Evolutionary conservation across 2,888 invertebrate species (phyloP), one percentile per base, ranked within the genome.

Genomic region (Nomada fucata): DNA sequence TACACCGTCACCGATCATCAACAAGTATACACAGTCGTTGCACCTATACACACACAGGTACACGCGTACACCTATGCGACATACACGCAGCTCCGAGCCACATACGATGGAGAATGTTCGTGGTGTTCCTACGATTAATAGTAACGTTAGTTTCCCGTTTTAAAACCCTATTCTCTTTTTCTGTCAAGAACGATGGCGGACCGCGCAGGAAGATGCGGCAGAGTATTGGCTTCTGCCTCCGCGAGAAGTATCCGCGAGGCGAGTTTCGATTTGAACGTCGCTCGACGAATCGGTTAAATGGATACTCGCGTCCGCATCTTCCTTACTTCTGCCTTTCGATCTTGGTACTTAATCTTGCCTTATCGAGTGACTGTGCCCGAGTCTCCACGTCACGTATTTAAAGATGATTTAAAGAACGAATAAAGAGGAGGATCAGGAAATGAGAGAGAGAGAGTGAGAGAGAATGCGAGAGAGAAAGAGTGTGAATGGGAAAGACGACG

Each of bases 291-390:
- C 11, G 15, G n/a, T 26, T 69, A n/a, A 13, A 23, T 29, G 18
- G 29, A 18, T 7, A 18, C 26, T 1, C 15, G 29, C 18, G 44
- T 3, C 65, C 68, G 73, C 52, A 29, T 79, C 74, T 75, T 60
- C 57, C 29, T 74, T 42, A 74, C 47, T 9, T 65, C 78, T 52
- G 64, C 70, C 79, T 78, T 86, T 72, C 64, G 53, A 73, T 71
- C 82, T 81, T 60, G 74, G 74, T 71, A 77, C 68, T 79, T 77
- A 74, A 76, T 76, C 72, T 86, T 85, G 86, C 86, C 87, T 86
- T 86, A 86, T 68, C 79, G 76, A 81, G 75, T 76, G 83, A 80
- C 55, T 47, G 71, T 65, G 71, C 61, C 26, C 72, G 53, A 67
- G 65, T 53, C 73, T 68, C 50, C n/a, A 23, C 57, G 70, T 65